Evolutionary conservation across 1,140 invertebrate genomes (phyloP).

Genomic region (Idris sp.): DNA sequence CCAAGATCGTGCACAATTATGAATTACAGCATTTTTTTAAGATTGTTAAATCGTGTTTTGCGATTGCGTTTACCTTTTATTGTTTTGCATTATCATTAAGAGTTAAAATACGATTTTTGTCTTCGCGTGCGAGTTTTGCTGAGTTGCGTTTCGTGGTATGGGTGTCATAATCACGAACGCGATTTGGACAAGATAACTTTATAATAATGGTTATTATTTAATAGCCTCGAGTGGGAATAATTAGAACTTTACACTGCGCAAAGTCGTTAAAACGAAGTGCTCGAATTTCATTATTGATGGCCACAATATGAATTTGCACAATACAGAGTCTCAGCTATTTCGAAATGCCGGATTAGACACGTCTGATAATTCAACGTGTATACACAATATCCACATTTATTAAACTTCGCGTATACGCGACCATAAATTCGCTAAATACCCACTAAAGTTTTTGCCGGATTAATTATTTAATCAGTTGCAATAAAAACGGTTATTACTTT

Average conservation of each 20-base stretch:
- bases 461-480: conserved; percentile 4
- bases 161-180: too few relatives aligned
- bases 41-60: too few relatives aligned
- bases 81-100: too few relatives aligned
- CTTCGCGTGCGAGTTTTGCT: too few relatives aligned
- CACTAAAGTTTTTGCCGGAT: conserved; percentile 26
- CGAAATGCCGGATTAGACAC: conserved; percentile 19
- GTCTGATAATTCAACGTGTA: conserved; percentile 14
- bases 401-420: conserved; percentile 19
- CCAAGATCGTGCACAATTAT: too few relatives aligned
- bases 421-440: conserved; percentile 26
- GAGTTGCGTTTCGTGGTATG: too few relatives aligned
- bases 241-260: conserved; percentile 25
- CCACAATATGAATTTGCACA: conserved; percentile 11
- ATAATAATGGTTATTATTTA: too few relatives aligned
- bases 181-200: too few relatives aligned
- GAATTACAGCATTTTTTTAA: too few relatives aligned
- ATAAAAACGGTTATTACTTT: conserved; percentile 26
- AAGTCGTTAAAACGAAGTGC: conserved; percentile 26
- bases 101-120: too few relatives aligned
- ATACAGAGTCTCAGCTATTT: conserved; percentile 3
- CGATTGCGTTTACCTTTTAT: too few relatives aligned
- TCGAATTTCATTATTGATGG: conserved; percentile 19
- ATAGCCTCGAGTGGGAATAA: conserved; percentile 9
- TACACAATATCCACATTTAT: conserved; percentile 29